Evolutionary conservation across 2,797 vertebrate species (phyloP).

Genomic region (Aselliscus stoliczkanus): DNA sequence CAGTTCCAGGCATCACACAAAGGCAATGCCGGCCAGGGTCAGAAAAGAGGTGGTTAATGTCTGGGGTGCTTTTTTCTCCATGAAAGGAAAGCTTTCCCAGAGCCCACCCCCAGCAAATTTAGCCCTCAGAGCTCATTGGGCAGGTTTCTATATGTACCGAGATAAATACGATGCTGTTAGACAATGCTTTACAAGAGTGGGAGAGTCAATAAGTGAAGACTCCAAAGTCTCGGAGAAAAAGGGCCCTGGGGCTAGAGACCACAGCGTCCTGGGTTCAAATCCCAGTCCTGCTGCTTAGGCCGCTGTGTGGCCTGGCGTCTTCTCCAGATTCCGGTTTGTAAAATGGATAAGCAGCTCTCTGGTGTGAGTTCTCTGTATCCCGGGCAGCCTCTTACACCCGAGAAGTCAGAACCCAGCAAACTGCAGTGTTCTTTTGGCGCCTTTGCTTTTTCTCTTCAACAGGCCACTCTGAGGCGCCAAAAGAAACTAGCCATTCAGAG

Average conservation of each 20-base stretch:
- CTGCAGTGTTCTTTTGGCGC: background rate
- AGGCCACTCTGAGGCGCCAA: background rate
- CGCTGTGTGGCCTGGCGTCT: background rate
- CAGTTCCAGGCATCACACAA: background rate
- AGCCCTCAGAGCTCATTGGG: background rate
- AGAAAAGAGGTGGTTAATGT: background rate
- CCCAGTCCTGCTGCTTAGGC: background rate
- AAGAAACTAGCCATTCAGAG: slow-evolving; percentile 36
- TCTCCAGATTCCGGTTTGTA: background rate
- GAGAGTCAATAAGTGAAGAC: background rate
- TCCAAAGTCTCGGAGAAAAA: background rate
- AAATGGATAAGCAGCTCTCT: background rate
- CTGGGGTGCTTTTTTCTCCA: background rate
- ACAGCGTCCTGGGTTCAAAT: background rate
- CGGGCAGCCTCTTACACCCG: accelerated
- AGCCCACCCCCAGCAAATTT: background rate
- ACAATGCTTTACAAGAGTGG: background rate
- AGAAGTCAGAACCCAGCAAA: background rate
- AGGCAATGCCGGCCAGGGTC: background rate
- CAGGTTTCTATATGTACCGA: background rate
- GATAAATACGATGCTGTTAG: background rate
- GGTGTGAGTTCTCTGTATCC: background rate
- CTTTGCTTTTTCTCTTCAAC: background rate
- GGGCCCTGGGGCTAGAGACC: background rate
- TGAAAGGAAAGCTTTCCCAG: background rate